phyloP scores from a whole-genome alignment of 2,797 vertebrate species.

The Sebastolobus altivelis region DNA sequence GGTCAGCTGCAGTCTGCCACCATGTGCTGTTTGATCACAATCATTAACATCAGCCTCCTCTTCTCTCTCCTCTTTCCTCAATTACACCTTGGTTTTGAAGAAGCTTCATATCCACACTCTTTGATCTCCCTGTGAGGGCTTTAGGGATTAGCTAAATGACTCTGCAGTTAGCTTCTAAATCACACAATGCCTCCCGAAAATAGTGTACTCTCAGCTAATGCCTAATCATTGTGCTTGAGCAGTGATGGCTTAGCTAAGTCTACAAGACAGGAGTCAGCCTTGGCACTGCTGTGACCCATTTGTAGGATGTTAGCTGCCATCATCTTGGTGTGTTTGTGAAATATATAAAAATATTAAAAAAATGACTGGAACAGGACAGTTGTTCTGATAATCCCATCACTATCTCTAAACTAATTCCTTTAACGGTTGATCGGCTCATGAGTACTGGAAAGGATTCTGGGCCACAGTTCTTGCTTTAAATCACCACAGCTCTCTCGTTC shows the following conservation, averaged over 20 bases:
- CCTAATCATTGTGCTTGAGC: constrained; percentile 56
- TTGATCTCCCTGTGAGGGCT: constrained; percentile 58
- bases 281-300: constrained; percentile 53
- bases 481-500: constrained; percentile 41
- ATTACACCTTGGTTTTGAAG: constrained; percentile 46
- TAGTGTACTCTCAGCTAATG: constrained; percentile 61
- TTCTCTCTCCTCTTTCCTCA: constrained; percentile 14
- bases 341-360: constrained; percentile 5
- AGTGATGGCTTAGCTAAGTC: constrained; percentile 40
- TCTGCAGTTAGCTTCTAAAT: constrained; percentile 70
- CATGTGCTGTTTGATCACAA: constrained; percentile 31
- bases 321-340: constrained; percentile 16
- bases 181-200: constrained; percentile 68
- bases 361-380: constrained; percentile 28
- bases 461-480: constrained; percentile 40
- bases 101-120: constrained; percentile 47
- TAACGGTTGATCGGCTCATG: constrained; percentile 8
- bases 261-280: constrained; percentile 54
- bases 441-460: constrained; percentile 28
- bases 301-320: constrained; percentile 30
- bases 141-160: constrained; percentile 70
- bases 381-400: constrained; percentile 51
- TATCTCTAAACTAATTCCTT: constrained; percentile 41
- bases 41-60: constrained; percentile 22
- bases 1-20: constrained; percentile 28